Percentiles rank a stretch among this genome's conserved stretches.
phyloP scores from a whole-genome alignment of 2,113 vertebrate genomes.

The Rana temporaria region DNA sequence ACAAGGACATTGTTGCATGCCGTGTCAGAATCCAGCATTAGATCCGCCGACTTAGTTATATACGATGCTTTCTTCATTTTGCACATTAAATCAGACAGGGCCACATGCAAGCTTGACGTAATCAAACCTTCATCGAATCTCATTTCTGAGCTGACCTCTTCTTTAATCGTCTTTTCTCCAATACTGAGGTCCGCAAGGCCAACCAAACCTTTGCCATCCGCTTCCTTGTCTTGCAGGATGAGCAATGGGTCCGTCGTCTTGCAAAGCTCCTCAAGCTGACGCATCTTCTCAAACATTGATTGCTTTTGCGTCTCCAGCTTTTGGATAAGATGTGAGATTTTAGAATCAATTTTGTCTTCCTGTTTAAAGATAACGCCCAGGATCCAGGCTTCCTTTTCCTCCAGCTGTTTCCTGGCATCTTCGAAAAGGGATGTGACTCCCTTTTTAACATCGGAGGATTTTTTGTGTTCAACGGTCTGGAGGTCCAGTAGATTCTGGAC shows the following conservation, averaged over 20 bases:
- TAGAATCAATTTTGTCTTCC: background rate
- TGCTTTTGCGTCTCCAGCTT: background rate
- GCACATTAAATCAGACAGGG: background rate
- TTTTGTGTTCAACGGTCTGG: too few species aligned
- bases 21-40: constrained; percentile 7
- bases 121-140: constrained; percentile 5
- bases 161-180: background rate
- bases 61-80: background rate
- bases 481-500: background rate
- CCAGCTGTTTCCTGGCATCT: background rate
- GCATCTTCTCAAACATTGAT: background rate
- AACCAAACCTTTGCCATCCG: background rate
- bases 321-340: background rate
- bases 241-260: background rate
- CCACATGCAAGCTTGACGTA: background rate
- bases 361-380: constrained; percentile 2
- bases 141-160: too few species aligned
- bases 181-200: background rate
- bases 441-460: background rate
- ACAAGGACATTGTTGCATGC: background rate
- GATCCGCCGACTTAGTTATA: background rate
- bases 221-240: background rate
- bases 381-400: background rate
- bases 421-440: background rate
- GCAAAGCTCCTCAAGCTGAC: constrained; percentile 7